These are phyloP conservation scores for Vanessa tameamea DNA, from an alignment of 1,140 invertebrate species.

Conservation along the genomic window DNA sequence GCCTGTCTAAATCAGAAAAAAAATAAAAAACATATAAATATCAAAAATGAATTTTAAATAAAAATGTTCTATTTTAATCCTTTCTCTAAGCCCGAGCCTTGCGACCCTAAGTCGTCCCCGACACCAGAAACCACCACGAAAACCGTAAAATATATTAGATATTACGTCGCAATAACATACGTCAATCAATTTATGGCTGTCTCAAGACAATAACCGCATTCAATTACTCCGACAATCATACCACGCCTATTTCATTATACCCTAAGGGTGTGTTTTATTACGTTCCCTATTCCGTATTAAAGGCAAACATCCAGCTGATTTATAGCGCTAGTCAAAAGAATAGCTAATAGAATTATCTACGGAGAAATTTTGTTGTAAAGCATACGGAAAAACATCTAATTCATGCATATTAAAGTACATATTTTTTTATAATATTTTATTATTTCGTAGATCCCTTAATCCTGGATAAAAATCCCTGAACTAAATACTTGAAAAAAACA, in stretches of 20 bases:
- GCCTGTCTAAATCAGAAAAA: too few relatives aligned
- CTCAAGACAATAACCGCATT: constrained; percentile 26
- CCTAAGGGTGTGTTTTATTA: constrained; percentile 28
- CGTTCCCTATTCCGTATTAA: background rate
- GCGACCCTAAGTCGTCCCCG: background rate
- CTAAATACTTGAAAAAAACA: too few relatives aligned
- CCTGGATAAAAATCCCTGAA: too few relatives aligned
- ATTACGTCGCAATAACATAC: constrained; percentile 3
- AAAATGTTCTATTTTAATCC: too few relatives aligned
- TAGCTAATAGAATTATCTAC: background rate
- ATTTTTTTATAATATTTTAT: too few relatives aligned
- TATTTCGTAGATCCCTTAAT: too few relatives aligned
- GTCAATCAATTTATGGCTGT: constrained; percentile 24
- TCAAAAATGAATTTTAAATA: too few relatives aligned
- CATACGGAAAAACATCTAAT: too few relatives aligned
- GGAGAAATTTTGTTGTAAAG: too few relatives aligned
- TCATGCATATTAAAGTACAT: too few relatives aligned
- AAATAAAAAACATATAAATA: too few relatives aligned
- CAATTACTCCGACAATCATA: constrained; percentile 26
- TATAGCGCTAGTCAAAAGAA: background rate
- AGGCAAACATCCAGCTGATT: background rate
- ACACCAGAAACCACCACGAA: background rate
- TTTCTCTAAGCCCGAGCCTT: background rate
- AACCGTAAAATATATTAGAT: constrained; percentile 10
- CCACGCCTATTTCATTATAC: constrained; percentile 27